Conservation (phyloP, 2,113 vertebrate species). For the Pterocles burchelli region DNA sequence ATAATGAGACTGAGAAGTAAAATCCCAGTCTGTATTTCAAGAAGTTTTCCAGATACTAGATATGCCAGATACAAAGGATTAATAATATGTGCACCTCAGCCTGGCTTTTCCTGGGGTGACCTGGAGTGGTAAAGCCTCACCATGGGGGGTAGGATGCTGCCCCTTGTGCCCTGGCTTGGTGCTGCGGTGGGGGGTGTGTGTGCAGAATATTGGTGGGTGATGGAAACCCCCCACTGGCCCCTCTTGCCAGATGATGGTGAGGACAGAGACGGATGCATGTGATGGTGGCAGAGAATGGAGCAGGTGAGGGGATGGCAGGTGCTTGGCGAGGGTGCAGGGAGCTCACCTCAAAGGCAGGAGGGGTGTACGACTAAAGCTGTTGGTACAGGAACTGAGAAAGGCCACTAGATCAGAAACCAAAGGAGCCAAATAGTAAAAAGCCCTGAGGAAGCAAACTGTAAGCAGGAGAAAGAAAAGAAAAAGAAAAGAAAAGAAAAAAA, state of each 20-base stretch:
- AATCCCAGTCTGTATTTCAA: background rate
- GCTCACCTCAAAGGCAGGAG: conserved; percentile 99
- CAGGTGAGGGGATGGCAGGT: conserved; percentile 36
- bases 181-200: background rate
- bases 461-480: conserved; percentile 77
- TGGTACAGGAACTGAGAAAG: conserved; percentile 97
- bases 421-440: conserved; percentile 99
- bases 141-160: background rate
- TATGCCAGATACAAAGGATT: background rate
- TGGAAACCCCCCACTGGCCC: background rate
- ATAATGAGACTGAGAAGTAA: background rate
- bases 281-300: conserved; percentile 34
- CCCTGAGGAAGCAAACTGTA: conserved; percentile 99
- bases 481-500: background rate
- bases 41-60: background rate
- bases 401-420: conserved; percentile 99
- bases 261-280: background rate
- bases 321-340: background rate
- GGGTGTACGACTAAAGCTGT: conserved; percentile 92
- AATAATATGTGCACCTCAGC: background rate
- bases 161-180: background rate
- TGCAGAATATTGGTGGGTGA: background rate
- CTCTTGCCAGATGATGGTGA: background rate
- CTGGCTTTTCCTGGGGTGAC: background rate
- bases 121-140: background rate